A percentile compares a stretch with the other conserved stretches of the same genome.
These are phyloP conservation scores for Drosophila mauritiana DNA, from an alignment of 1,140 invertebrate species.

Conservation along the genomic window DNA sequence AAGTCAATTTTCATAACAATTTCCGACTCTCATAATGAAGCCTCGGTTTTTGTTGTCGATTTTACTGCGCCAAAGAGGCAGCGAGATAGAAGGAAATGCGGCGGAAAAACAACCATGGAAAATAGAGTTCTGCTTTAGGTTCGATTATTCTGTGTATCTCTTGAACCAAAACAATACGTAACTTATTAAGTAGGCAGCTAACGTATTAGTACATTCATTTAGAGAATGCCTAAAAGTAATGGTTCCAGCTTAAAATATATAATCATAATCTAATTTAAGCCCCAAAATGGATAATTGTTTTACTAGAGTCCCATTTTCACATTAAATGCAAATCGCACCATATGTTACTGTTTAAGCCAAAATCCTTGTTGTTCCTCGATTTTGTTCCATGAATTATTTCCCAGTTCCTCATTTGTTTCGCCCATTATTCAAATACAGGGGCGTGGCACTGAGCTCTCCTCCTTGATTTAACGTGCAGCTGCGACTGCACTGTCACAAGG, in stretches of 20 bases:
- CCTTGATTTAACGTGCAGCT: conserved; percentile 72
- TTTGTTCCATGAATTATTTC: conserved; percentile 2
- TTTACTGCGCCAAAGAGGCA: conserved; percentile 47
- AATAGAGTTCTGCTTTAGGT: conserved; percentile 5
- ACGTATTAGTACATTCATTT: no score
- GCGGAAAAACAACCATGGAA: neutral
- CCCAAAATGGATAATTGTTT: no score
- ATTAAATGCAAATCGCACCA: neutral
- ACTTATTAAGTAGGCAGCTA: no score
- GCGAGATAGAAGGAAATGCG: conserved; percentile 9
- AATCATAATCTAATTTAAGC: neutral
- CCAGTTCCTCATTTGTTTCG: conserved; percentile 28
- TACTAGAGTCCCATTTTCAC: no score
- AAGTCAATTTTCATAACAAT: conserved; percentile 83
- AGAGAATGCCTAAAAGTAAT: neutral
- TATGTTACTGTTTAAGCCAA: neutral
- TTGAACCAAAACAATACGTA: neutral
- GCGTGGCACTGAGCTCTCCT: conserved; percentile 26
- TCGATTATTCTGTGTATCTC: neutral
- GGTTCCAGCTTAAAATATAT: no score
- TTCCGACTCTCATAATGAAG: conserved; percentile 75
- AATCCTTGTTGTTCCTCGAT: neutral
- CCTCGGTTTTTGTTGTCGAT: conserved; percentile 63
- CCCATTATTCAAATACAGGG: conserved; percentile 52
- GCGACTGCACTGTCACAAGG: conserved; percentile 45